Conservation (phyloP, 1,140 invertebrate genomes). For the silkworm (Bombyx mori) region ASM3026992v2 NC_085118.1:7357501-7358000, state of each 20-base stretch:
- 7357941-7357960: slow-evolving; percentile 86
- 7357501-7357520: slow-evolving; percentile 49
- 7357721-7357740: too few species aligned
- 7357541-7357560: slow-evolving; percentile 65
- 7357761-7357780: background rate
- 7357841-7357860: slow-evolving; percentile 57
- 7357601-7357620: slow-evolving; percentile 67
- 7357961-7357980: slow-evolving; percentile 86
- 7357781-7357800: slow-evolving; percentile 27
- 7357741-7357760: background rate
- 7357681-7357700: too few species aligned
- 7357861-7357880: slow-evolving; percentile 40
- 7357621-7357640: slow-evolving; percentile 41
- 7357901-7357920: slow-evolving; percentile 76
- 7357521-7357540: slow-evolving; percentile 68
- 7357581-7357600: slow-evolving; percentile 2
- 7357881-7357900: slow-evolving; percentile 57
- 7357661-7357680: too few species aligned
- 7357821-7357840: slow-evolving; percentile 69
- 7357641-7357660: slow-evolving; percentile 24
- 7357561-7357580: slow-evolving; percentile 32
- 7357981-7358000: slow-evolving; percentile 85
- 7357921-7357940: slow-evolving; percentile 87
- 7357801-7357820: slow-evolving; percentile 65
- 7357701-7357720: too few species aligned